Evolutionary conservation across 2,888 invertebrate genomes (phyloP).

Genomic region (Chymomyza caudatula): DNA sequence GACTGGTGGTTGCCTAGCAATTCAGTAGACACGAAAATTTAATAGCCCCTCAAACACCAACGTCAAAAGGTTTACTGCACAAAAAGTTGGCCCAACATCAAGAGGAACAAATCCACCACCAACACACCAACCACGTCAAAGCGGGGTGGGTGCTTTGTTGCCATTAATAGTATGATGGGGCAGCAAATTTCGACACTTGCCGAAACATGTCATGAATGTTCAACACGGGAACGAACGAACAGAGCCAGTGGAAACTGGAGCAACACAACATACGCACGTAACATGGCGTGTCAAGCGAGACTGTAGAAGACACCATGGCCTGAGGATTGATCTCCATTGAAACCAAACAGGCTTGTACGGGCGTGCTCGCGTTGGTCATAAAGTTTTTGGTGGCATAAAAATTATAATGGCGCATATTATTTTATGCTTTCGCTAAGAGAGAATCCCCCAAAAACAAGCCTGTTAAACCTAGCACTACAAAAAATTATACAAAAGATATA

Average conservation of each 20-base stretch:
- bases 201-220: constrained; percentile 56
- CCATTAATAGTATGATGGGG: constrained; percentile 22
- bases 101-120: background rate
- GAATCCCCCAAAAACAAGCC: background rate
- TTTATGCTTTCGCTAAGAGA: constrained; percentile 19
- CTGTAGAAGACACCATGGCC: background rate
- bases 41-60: constrained; percentile 43
- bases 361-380: constrained; percentile 28
- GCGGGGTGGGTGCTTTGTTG: background rate
- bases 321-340: background rate
- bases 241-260: constrained; percentile 16
- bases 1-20: constrained; percentile 18
- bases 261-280: constrained; percentile 31
- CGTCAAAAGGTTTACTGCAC: constrained; percentile 31
- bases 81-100: constrained; percentile 22
- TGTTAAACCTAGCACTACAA: background rate
- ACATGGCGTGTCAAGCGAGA: constrained; percentile 17
- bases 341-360: background rate
- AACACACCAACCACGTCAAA: background rate
- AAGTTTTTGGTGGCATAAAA: constrained; percentile 30
- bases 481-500: background rate
- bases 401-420: constrained; percentile 44
- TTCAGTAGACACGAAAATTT: constrained; percentile 51
- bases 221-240: constrained; percentile 24
- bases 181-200: constrained; percentile 55